Evolutionary conservation across 1,140 invertebrate genomes (phyloP).

Genomic region (Alviniconcha marisindica): DNA sequence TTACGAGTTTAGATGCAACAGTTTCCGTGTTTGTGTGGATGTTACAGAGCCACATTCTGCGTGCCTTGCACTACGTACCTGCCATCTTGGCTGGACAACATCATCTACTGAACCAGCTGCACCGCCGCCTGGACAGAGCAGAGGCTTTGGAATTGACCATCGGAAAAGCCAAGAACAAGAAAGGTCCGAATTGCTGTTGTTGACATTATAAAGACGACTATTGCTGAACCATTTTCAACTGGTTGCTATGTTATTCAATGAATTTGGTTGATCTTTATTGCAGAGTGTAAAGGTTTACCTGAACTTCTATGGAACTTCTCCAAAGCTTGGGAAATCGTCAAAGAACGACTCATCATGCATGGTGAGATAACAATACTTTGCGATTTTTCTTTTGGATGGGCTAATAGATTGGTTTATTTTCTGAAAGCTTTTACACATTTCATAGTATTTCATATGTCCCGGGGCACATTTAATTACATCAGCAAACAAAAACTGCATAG

Average conservation of each 20-base stretch:
- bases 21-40: background rate
- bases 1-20: too few relatives aligned
- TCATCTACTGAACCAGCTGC: background rate
- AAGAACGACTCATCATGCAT: background rate
- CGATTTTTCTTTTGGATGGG: background rate
- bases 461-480: background rate
- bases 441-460: background rate
- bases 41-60: constrained; percentile 17
- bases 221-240: too few relatives aligned
- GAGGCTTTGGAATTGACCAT: too few relatives aligned
- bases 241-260: too few relatives aligned
- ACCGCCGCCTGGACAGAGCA: too few relatives aligned
- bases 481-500: background rate
- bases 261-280: background rate
- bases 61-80: constrained; percentile 28
- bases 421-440: background rate
- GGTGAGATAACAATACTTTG: background rate
- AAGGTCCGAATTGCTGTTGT: too few relatives aligned
- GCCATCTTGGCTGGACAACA: background rate
- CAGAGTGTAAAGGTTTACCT: background rate
- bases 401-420: background rate
- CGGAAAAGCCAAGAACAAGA: too few relatives aligned
- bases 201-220: too few relatives aligned
- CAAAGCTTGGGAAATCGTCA: background rate
- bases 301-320: background rate